Base-by-base conservation (phyloP, 2,797 vertebrate species). In the Odontamblyopus rebecca region DNA sequence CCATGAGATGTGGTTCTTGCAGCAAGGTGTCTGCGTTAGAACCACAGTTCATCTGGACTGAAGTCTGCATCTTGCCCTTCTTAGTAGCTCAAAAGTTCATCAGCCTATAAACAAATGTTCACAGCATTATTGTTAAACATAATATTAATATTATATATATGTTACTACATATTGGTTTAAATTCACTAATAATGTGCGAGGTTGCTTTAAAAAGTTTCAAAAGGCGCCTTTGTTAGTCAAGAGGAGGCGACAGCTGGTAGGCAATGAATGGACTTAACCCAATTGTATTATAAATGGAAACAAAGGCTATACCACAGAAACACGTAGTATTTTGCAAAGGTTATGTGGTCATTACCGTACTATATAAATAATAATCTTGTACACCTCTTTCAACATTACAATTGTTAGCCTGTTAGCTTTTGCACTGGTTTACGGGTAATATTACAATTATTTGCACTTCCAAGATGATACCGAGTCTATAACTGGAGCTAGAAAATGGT, bases 1-100 rank as follows among this genome's bases (percentile, higher is more conserved):
- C 67, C 5, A 53, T 69, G 73, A 69, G 60, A 48, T 61, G 62
- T 69, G 75, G 41, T 59, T 74, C 65, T 18, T 61, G 64, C 16
- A 71, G 85, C 61, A 70, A 12, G 51, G 75, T 63, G 50, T 61
- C 74, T 62, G 78, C 68, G 75, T 70, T 68, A 54, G 83, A 54
- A 2, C 54, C 67, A 5, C 15, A 71, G 74, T 73, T 69, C 0
- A 72, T 60, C 68, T 79, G 63, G 66, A n/a, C 71, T 4, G 64
- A 72, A 72, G 79, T 88, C 80, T 91, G 85, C 91, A 92, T 92
- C 76, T 76, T 77, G 85, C 26, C 16, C 67, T 50, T 61, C 76
- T 69, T 67, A 50, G 53, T 72, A 72, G 18, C 74, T 71, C 59
- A 75, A 44, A 70, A 32, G 32, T 50, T 71, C 19, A 72, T 18